These are phyloP conservation scores for Sebastes oblongus DNA, from an alignment of 2,797 vertebrate genomes.

Conservation along the genomic window DNA sequence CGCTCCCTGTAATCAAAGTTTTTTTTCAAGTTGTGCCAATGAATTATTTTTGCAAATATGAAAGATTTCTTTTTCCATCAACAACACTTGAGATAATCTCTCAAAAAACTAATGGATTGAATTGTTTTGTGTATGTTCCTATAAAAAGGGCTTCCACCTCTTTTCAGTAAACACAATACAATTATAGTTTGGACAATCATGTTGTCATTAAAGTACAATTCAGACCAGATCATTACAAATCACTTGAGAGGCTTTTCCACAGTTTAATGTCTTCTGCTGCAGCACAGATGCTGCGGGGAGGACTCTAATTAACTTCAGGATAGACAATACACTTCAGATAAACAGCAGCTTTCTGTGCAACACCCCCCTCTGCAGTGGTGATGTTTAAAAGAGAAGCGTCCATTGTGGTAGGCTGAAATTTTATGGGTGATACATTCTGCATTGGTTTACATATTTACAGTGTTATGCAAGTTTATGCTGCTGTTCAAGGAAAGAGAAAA, in stretches of 20 bases:
- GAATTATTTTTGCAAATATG: neutral
- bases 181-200: neutral
- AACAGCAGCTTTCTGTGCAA: neutral
- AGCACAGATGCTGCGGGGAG: slow-evolving; percentile 14
- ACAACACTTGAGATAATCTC: neutral
- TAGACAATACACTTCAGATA: slow-evolving; percentile 7
- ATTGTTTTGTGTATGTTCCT: neutral
- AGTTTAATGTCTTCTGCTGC: slow-evolving; percentile 17
- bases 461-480: neutral
- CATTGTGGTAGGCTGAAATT: neutral
- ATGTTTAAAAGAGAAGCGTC: neutral
- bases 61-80: neutral
- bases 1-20: no score
- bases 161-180: neutral
- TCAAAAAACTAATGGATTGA: neutral
- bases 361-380: neutral
- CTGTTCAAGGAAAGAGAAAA: neutral
- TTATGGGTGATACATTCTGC: neutral
- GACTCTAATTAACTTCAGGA: slow-evolving; percentile 19
- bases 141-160: neutral
- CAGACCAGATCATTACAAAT: neutral
- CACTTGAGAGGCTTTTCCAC: slow-evolving; percentile 25
- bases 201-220: slow-evolving; percentile 5
- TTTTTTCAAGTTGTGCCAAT: neutral
- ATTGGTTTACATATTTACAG: neutral